Evolutionary conservation across 2,888 invertebrate species (phyloP).

Genomic region (Catotricha subobsoleta): DNA sequence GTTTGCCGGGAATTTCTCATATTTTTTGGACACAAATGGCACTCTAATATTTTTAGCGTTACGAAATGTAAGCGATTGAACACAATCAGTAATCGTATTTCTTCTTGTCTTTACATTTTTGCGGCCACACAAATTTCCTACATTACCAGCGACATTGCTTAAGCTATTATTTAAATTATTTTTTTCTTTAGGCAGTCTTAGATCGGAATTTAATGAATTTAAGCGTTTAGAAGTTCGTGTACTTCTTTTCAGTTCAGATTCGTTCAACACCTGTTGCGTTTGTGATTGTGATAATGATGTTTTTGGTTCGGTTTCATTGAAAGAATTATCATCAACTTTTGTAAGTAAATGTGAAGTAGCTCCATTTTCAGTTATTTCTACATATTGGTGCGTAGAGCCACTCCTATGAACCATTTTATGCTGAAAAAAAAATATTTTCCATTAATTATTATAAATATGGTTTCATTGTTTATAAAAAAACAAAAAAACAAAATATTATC

Average conservation of each 20-base stretch:
- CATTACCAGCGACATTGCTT: too few species aligned
- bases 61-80: too few species aligned
- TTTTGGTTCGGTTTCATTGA: too few species aligned
- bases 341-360: not conserved
- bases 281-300: too few species aligned
- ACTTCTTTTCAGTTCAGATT: not conserved
- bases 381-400: slow-evolving; percentile 11
- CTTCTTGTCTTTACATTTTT: not conserved
- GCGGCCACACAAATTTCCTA: too few species aligned
- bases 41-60: slow-evolving; percentile 1
- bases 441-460: too few species aligned
- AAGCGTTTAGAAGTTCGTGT: slow-evolving; percentile 3
- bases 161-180: not conserved
- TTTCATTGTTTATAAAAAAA: too few species aligned
- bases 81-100: slow-evolving; percentile 7
- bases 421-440: slow-evolving; percentile 13
- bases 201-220: slow-evolving; percentile 3
- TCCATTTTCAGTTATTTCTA: slow-evolving; percentile 1
- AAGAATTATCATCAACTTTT: slow-evolving; percentile 1
- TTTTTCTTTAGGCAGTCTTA: slow-evolving; percentile 2
- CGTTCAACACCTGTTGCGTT: not conserved
- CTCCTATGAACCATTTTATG: slow-evolving; percentile 18
- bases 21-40: slow-evolving; percentile 5
- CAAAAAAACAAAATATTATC: too few species aligned
- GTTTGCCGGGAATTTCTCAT: not conserved